Evolutionary conservation across 2,797 vertebrate genomes (phyloP).

Genomic region (Myotis daubentonii): DNA sequence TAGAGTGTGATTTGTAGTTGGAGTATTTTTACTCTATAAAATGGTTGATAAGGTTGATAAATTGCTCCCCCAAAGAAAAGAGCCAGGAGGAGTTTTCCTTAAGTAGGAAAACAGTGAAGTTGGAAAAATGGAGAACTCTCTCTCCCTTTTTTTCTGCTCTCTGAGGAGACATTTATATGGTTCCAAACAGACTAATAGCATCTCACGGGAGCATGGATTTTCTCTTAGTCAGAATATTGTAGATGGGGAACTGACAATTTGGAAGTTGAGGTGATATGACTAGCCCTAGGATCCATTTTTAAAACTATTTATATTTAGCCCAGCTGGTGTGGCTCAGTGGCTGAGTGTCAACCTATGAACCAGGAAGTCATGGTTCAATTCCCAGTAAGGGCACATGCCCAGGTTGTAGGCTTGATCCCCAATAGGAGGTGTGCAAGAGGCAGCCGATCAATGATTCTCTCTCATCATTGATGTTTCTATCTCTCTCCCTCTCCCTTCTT

Average conservation of each 20-base stretch:
- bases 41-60: conserved; percentile 49
- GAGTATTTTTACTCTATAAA: conserved; percentile 41
- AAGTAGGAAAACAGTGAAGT: conserved; percentile 17
- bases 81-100: conserved; percentile 22
- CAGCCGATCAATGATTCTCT: no score
- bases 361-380: no score
- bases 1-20: conserved; percentile 56
- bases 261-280: background rate
- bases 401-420: no score
- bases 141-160: background rate
- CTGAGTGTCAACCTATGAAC: no score
- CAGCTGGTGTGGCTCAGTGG: no score
- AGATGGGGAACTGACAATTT: background rate
- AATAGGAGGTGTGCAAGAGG: no score
- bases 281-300: background rate
- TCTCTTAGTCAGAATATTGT: background rate
- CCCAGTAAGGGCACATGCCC: no score
- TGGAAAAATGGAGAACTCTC: background rate
- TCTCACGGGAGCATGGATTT: background rate
- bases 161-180: background rate
- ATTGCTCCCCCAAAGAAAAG: conserved; percentile 30
- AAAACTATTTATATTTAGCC: no score
- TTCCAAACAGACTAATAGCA: background rate
- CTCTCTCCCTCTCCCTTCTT: no score
- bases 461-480: no score